Evolutionary conservation across 2,113 vertebrate species (phyloP).

Genomic region (Chloebia gouldiae): DNA sequence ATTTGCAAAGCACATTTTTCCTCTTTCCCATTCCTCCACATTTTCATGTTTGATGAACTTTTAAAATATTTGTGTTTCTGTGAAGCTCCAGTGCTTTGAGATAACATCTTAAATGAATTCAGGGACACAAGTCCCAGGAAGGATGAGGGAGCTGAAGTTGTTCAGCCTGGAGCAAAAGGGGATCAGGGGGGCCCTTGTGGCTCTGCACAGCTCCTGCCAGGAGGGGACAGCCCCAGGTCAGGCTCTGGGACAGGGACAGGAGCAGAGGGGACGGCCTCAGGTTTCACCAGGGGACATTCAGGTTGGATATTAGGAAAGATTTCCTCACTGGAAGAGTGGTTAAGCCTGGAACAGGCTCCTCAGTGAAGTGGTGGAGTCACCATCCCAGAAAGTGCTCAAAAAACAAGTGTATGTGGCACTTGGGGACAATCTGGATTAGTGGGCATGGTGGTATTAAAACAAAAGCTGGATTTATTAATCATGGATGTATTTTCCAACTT

Average conservation of each 20-base stretch:
- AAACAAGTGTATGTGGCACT: not conserved
- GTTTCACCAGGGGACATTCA: fast-evolving
- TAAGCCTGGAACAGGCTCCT: not conserved
- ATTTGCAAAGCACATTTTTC: not conserved
- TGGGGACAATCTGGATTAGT: not conserved
- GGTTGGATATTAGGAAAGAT: fast-evolving
- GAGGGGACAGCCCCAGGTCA: not conserved
- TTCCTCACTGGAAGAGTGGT: not conserved
- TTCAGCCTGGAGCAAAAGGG: not conserved
- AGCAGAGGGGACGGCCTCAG: fast-evolving
- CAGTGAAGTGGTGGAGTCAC: not conserved
- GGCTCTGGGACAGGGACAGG: not conserved
- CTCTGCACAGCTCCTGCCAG: not conserved
- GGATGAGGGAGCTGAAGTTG: not conserved
- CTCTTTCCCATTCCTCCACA: not conserved
- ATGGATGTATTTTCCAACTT: not conserved
- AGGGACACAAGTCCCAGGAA: fast-evolving
- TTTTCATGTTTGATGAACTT: not conserved
- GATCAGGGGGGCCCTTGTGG: not conserved
- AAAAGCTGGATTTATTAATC: not conserved
- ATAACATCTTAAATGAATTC: not conserved
- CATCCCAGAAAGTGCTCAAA: not conserved
- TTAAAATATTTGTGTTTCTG: not conserved
- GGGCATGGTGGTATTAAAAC: not conserved
- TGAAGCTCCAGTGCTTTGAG: not conserved